Evolutionary conservation across 2,113 vertebrate species (phyloP).

Genomic region (Rhinolophus sinicus): DNA sequence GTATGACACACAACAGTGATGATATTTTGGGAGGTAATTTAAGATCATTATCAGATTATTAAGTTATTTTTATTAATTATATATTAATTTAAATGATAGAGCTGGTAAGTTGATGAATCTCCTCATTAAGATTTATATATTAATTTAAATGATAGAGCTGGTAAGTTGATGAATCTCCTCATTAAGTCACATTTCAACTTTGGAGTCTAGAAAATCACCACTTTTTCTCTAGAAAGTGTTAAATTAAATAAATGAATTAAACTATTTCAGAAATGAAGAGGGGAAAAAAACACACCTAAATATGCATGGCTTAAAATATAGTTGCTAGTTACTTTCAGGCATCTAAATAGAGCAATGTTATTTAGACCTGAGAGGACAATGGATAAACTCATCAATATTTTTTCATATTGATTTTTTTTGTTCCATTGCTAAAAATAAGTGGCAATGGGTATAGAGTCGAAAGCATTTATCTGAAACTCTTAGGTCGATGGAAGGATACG

Average conservation of each 20-base stretch:
- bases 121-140: background rate
- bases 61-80: background rate
- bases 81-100: background rate
- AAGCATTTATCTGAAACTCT: slow-evolving; percentile 49
- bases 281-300: background rate
- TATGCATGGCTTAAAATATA: background rate
- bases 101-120: background rate
- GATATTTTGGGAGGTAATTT: background rate
- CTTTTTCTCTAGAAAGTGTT: background rate
- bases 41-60: background rate
- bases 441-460: background rate
- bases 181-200: slow-evolving; percentile 9
- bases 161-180: background rate
- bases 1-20: background rate
- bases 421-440: slow-evolving; percentile 44
- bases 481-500: background rate
- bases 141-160: background rate
- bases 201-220: background rate
- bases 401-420: slow-evolving; percentile 66
- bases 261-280: background rate
- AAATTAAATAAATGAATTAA: slow-evolving; percentile 6
- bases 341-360: background rate
- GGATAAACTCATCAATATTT: background rate
- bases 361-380: background rate
- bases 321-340: background rate